Conservation (phyloP, 92 coral and sea anemone genomes). For the Palythoa heliodiscus region DNA sequence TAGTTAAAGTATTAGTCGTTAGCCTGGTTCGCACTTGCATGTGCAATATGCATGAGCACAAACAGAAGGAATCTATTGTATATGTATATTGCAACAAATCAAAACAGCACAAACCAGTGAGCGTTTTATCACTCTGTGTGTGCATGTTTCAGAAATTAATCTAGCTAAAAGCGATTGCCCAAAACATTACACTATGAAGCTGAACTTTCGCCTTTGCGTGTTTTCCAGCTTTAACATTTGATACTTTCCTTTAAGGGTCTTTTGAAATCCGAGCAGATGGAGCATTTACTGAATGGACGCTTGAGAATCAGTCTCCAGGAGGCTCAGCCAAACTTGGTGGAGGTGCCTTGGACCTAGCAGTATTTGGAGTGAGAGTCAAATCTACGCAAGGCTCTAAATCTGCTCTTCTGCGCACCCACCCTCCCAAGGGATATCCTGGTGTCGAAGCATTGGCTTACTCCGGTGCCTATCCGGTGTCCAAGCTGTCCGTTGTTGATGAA, state of each 20-base stretch:
- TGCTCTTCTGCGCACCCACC: conserved; percentile 82
- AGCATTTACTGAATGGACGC: conserved; percentile 81
- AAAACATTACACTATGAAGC: not conserved
- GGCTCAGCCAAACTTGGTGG: conserved; percentile 89
- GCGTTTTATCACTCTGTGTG: no score
- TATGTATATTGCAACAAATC: no score
- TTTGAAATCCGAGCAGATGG: conserved; percentile 89
- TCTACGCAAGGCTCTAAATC: conserved; percentile 57
- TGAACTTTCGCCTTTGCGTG: not conserved
- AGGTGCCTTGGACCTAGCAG: conserved; percentile 77
- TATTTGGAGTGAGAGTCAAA: conserved; percentile 70
- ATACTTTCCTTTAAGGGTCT: conserved; percentile 60
- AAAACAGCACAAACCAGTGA: not conserved
- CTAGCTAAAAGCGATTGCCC: no score
- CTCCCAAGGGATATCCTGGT: conserved; percentile 82
- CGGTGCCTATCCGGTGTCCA: conserved; percentile 81
- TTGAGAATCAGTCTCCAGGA: conserved; percentile 93
- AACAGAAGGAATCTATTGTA: no score
- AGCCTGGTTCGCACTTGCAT: no score
- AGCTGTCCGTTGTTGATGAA: conserved; percentile 63
- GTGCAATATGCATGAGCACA: no score
- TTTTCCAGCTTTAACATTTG: not conserved
- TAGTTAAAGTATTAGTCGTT: no score
- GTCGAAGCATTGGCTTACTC: conserved; percentile 75
- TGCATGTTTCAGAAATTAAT: no score